Base-by-base conservation (phyloP, 2,113 vertebrate species). In the Scophthalmus maximus region DNA sequence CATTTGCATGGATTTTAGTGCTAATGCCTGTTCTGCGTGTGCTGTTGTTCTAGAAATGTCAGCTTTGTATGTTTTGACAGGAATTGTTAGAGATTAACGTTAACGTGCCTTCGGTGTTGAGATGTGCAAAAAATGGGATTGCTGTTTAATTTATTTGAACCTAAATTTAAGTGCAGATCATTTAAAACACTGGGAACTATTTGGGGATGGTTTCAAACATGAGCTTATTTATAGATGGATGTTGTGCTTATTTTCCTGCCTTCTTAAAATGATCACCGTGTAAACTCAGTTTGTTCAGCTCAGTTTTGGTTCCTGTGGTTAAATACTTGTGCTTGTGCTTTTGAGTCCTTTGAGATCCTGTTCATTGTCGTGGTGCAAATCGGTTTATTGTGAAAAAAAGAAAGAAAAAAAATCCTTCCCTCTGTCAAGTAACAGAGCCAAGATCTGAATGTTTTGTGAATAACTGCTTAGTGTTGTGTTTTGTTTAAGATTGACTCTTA, bases 1-100 rank as follows among this genome's bases (percentile, higher is more conserved):
- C 63, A 50, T 92, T 85, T 89, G 95, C 96, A 95, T 96, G 95
- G 92, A 76, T 84, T 75, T 74, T n/a, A n/a, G 58, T 29, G 58
- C 22, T 29, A 57, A 67, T n/a, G 29, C 27, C 17, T 22, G 29
- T 46, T 10, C 40, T 64, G n/a, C 10, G 6, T 58, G 47, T 83
- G 14, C 14, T 63, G 50, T 70, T 60, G 42, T 49, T 68, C 46
- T n/a, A 64, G 17, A 6, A 60, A 64, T 46, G 57, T 30, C 50
- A 68, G 46, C 22, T 44, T 67, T 69, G 58, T 29, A 14, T 62
- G 40, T 76, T 23, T 68, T n/a, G 49, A 40, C 14, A 42, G 23
- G 9, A 72, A 10, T 8, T 25, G 2, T 15, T 46, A 23, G 20
- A 56, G 32, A 26, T 52, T 5, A 38, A 52, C 12, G n/a, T n/a